These are phyloP conservation scores for Pinctada fucata DNA, from an alignment of 2,888 invertebrate species.

Conservation along the genomic window DNA sequence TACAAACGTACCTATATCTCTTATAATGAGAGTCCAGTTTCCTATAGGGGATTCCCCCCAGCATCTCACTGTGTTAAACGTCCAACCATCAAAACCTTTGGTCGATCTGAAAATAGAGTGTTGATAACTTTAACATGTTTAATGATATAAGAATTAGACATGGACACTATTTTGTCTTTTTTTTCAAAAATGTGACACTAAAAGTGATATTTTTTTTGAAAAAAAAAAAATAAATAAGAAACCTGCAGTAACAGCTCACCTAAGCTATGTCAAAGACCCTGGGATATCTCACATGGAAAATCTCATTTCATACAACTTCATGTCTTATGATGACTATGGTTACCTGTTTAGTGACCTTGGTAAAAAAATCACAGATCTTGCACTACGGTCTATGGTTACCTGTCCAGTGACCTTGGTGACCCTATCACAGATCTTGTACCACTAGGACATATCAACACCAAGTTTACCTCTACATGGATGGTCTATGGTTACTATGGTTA, in stretches of 20 bases:
- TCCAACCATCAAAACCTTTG: slow-evolving; percentile 72
- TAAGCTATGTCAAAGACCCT: not conserved
- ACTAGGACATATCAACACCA: slow-evolving; percentile 69
- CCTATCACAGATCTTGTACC: slow-evolving; percentile 71
- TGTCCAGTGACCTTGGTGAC: slow-evolving; percentile 65
- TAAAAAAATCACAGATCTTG: too few species aligned
- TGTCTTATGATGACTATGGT: too few species aligned
- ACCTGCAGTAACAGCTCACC: too few species aligned
- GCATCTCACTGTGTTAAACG: slow-evolving; percentile 75
- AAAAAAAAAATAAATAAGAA: slow-evolving; percentile 3
- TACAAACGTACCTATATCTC: slow-evolving; percentile 67
- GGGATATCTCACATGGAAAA: too few species aligned
- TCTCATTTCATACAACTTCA: too few species aligned
- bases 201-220: too few species aligned
- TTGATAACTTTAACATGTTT: too few species aligned
- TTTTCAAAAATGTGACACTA: too few species aligned
- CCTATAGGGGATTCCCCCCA: slow-evolving; percentile 75
- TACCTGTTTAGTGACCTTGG: too few species aligned
- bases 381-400: too few species aligned
- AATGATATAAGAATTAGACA: too few species aligned
- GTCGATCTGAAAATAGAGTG: slow-evolving; percentile 70
- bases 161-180: too few species aligned
- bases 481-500: slow-evolving; percentile 63
- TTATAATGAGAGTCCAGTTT: slow-evolving; percentile 65
- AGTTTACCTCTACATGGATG: slow-evolving; percentile 71